Base-by-base conservation (phyloP, 2,113 vertebrate genomes). In the Silurus glanis region DNA sequence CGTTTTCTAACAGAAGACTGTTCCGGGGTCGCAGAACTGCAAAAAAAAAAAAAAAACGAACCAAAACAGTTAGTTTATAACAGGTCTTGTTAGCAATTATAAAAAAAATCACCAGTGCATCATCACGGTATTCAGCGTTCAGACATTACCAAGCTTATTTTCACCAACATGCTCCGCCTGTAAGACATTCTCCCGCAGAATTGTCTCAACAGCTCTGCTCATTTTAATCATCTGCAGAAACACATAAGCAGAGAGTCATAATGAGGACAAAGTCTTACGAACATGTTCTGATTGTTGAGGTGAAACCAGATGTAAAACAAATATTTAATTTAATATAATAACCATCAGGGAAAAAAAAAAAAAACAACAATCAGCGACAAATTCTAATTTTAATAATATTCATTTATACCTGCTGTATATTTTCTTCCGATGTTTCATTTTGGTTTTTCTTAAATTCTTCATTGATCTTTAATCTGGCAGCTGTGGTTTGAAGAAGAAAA, bases 361-460 rank as follows among this genome's bases (percentile, higher is more conserved):
- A 58, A 56, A 37, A 55, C 59, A 80, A 37, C 37, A 37, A 37
- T 37, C 37, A 37, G 37, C 37, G 2, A 37, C 37, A 37, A 37
- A 37, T 37, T 37, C 37, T 2, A 37, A 37, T 37, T 37, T 37
- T 37, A 37, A 37, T 37, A 37, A 37, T 37, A 37, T 37, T 37
- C 3, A 37, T 37, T 37, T 37, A 37, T 90, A 95, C 95, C 95
- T 95, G 85, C 16, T 91, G 49, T 53, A 96, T 93, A 88, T 93
- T 94, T 89, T 94, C 94, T 28, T 92, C 92, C 83, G 91, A 92
- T 0, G 87, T 89, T 90, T 95, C 95, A 83, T 90, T 64, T 92
- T 92, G 94, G 89, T 96, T 95, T 87, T 94, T 95, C 51, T 58
- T 86, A 85, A 95, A 96, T 89, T 95, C 95, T 74, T 95, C 94